Percentiles rank a stretch among this genome's conserved stretches.
Evolutionary conservation across 2,113 vertebrate genomes (phyloP).

Genomic region (Rhinichthys klamathensis): DNA sequence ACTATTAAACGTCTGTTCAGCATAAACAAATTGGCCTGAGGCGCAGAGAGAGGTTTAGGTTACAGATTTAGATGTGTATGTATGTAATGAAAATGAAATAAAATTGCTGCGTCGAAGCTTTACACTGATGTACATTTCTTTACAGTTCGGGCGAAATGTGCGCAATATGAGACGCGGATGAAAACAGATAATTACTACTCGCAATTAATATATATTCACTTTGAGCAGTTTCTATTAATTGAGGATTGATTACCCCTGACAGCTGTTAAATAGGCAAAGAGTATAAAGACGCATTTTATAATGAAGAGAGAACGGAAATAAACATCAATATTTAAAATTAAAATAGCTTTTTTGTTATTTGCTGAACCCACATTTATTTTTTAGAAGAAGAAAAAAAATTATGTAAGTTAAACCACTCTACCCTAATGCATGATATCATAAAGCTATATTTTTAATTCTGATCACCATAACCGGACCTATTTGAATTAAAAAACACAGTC

Average conservation of each 20-base stretch:
- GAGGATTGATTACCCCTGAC: not conserved
- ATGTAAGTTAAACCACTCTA: not conserved
- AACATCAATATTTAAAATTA: not conserved
- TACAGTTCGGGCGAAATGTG: not conserved
- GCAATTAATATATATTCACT: not conserved
- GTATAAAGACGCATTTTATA: not conserved
- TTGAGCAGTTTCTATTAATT: not conserved
- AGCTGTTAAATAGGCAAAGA: not conserved
- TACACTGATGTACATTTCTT: not conserved
- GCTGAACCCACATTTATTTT: not conserved
- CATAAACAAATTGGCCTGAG: conserved; percentile 95
- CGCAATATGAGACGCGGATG: not conserved
- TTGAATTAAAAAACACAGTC: conserved; percentile 69
- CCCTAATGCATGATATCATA: not conserved
- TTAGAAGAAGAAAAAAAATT: conserved; percentile 40
- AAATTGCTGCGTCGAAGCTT: not conserved
- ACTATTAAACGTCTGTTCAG: conserved; percentile 94
- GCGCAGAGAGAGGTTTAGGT: conserved; percentile 68
- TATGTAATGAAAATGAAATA: not conserved
- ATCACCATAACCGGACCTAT: conserved; percentile 46
- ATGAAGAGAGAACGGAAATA: not conserved
- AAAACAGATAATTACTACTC: not conserved
- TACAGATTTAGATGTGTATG: conserved; percentile 28
- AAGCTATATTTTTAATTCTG: not conserved
- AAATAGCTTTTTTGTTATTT: not conserved